These are phyloP conservation scores for Eulemur rubriventer DNA, from an alignment of 2,797 vertebrate species.

Conservation along the genomic window DNA sequence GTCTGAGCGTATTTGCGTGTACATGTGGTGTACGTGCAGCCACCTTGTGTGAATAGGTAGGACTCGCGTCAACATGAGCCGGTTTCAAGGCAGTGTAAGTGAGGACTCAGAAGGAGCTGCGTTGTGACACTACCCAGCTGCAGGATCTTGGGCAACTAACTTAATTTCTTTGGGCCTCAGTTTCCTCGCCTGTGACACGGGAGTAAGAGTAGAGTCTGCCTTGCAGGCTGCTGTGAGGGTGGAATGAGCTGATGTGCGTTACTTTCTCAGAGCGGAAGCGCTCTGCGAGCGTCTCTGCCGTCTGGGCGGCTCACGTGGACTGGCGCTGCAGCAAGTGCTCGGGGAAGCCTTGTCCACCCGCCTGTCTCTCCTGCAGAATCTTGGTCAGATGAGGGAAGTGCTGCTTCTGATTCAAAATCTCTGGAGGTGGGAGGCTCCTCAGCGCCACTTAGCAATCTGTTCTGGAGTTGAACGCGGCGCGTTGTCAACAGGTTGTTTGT, in stretches of 20 bases:
- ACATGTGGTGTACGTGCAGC: neutral
- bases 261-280: too few relatives aligned
- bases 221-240: neutral
- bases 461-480: neutral
- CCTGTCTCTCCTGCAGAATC: neutral
- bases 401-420: neutral
- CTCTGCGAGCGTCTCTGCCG: neutral
- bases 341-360: neutral
- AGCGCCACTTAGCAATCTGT: neutral
- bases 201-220: neutral
- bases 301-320: neutral
- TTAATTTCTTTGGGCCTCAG: neutral
- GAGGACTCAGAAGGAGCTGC: neutral
- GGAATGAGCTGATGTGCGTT: rapidly evolving
- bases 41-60: neutral
- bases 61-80: neutral
- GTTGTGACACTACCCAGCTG: neutral
- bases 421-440: neutral
- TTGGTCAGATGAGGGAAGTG: neutral
- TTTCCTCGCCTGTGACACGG: neutral
- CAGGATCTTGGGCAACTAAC: neutral
- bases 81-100: neutral
- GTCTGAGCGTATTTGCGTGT: neutral
- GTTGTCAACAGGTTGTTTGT: slow-evolving; percentile 53
- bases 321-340: neutral